phyloP scores from a whole-genome alignment of 2,797 vertebrate species.

The Spinus pinus region DNA sequence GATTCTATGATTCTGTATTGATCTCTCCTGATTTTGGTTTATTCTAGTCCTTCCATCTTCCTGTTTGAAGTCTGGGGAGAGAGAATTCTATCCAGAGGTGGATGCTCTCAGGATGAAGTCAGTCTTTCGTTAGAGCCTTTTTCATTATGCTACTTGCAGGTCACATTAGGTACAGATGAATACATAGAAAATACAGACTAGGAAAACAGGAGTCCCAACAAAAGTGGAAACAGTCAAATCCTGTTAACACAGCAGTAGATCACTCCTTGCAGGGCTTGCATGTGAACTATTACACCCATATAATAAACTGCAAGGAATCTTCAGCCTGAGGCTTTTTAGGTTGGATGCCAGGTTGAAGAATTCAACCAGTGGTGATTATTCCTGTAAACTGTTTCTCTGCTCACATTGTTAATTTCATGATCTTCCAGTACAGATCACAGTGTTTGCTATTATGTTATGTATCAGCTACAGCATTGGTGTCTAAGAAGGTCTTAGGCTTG shows the following conservation, averaged over 20 bases:
- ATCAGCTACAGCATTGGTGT: fast-evolving
- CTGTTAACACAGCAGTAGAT: neutral
- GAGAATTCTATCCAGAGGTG: neutral
- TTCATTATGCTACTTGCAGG: neutral
- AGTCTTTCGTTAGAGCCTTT: neutral
- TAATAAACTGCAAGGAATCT: neutral
- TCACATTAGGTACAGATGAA: neutral
- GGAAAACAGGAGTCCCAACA: neutral
- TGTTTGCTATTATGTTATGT: neutral
- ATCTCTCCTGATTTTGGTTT: neutral
- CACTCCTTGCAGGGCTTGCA: neutral
- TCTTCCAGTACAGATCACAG: neutral
- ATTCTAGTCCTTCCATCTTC: neutral
- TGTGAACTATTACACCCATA: neutral
- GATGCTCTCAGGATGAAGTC: neutral
- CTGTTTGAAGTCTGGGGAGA: neutral
- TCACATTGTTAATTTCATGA: neutral
- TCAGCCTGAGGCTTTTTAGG: neutral
- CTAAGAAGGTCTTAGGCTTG: neutral
- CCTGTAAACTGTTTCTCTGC: neutral
- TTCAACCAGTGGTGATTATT: neutral
- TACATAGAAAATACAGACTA: neutral
- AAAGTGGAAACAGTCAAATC: neutral
- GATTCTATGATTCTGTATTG: neutral
- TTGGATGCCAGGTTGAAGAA: neutral